Percentiles rank a stretch among this genome's conserved stretches.
Evolutionary conservation across 2,113 vertebrate genomes (phyloP).

Genomic region (Agelaius tricolor): DNA sequence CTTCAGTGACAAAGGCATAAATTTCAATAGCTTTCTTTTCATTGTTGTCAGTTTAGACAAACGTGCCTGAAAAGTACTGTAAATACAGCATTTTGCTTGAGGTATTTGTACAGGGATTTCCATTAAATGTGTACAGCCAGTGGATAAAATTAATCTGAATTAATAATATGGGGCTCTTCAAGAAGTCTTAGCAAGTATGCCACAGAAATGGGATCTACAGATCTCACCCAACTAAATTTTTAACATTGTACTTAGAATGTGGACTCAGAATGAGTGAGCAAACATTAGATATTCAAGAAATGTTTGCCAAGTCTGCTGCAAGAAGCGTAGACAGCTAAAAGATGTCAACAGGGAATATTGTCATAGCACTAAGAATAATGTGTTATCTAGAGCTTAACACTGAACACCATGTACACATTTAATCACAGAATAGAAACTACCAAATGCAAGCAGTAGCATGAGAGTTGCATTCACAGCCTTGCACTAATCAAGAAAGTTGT

Average conservation of each 20-base stretch:
- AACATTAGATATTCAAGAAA: slow-evolving; percentile 55
- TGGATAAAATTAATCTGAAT: slow-evolving; percentile 53
- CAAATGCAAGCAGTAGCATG: neutral
- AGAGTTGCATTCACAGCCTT: slow-evolving; percentile 2
- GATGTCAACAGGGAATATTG: slow-evolving; percentile 61
- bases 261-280: slow-evolving; percentile 19
- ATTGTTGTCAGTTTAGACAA: neutral
- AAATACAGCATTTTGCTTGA: neutral
- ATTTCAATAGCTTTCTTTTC: neutral
- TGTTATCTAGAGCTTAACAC: slow-evolving; percentile 49
- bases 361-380: slow-evolving; percentile 61
- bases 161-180: slow-evolving; percentile 34
- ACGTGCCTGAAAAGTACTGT: neutral
- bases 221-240: slow-evolving; percentile 37
- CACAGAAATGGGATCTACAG: neutral
- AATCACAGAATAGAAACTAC: slow-evolving; percentile 31
- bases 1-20: neutral
- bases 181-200: neutral
- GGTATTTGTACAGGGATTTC: slow-evolving; percentile 3
- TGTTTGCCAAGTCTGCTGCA: slow-evolving; percentile 51
- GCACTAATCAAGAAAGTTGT: neutral
- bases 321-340: slow-evolving; percentile 56
- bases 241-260: neutral
- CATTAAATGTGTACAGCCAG: slow-evolving; percentile 20
- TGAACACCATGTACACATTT: slow-evolving; percentile 57